Base-by-base conservation (phyloP, 2,113 vertebrate genomes). In the Saguinus imperator region DNA sequence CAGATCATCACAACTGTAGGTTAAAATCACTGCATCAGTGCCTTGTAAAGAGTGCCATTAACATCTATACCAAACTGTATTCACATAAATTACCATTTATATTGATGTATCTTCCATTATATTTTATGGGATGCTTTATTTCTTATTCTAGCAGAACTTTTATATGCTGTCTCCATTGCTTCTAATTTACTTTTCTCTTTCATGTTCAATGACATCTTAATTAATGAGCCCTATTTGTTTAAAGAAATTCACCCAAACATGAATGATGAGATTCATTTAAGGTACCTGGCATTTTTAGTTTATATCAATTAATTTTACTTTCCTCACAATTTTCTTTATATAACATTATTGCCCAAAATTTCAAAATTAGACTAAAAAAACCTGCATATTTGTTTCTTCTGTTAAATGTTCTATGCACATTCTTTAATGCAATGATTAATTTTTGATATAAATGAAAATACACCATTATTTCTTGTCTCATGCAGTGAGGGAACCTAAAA, bases 181-280 rank as follows among this genome's bases (percentile, higher is more conserved):
- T 96, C 91, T 94, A 92, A 97, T 97, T 96, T 96, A 91, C 95
- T 96, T 97, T 96, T 37, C 29, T 96, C 55, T 64, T 91, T 57
- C 48, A 12, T 94, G 37, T 91, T 95, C 79, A 96, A 61, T 96
- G 96, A 92, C 97, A 96, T 85, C 80, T 97, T 97, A 98, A 87
- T 87, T 95, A 58, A 64, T 27, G 37, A 83, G 27, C 6, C 27
- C 35, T 43, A 57, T 7, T 89, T 64, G 45, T 97, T 87, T 97
- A 97, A 81, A 98, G 64, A 57, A 93, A 97, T 96, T 97, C 91
- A 89, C 57, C 83, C 7, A 4, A 91, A 66, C 68, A 97, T 96
- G 83, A 98, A 97, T 97, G 96, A 87, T 95, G 91, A 95, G 91
- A 97, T 97, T 98, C 96, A 96, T 97, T 98, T 98, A 94, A 94